Base-by-base conservation (phyloP, 2,113 vertebrate species). In the Otis tarda region DNA sequence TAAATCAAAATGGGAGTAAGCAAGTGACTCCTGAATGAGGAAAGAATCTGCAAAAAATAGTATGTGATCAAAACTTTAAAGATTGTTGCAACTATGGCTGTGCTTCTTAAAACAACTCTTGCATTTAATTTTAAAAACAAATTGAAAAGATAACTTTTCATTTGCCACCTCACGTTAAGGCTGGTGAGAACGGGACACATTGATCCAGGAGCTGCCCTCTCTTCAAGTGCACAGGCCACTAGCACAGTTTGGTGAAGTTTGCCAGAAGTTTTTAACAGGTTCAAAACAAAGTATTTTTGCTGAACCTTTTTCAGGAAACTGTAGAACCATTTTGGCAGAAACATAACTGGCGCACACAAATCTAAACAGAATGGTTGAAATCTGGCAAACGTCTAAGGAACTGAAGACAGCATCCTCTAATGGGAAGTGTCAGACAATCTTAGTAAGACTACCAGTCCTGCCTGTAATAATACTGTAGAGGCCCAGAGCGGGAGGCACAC, bases 351-450 rank as follows among this genome's bases (percentile, higher is more conserved):
- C 14, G 0, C 31, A 7, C 41, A 39, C 65, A 96, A 87, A 94
- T 80, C 70, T 71, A 96, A 93, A 96, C 74, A 95, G 94, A 97
- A 93, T 61, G 90, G 91, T 59, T 94, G 87, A 95, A 93, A 83
- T 76, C 92, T 95, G 94, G 95, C 87, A 52, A 55, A 91, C 75
- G 63, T 50, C 2, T 10, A 33, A 88, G 93, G 92, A 88, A 74
- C 59, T 83, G 87, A 73, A 88, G 93, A 27, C 63, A 10, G 70
- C 70, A 70, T 95, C 91, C 78, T 94, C 78, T 93, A 93, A 93
- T 95, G 94, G 93, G 94, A 95, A 94, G 65, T 69, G 87, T 91
- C 93, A 95, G 89, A 43, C 82, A 61, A 14, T 56, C 87, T 86
- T 56, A 91, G 4, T 84, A 91, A 89, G 80, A 27, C 87, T 95